phyloP scores from a whole-genome alignment of 2,888 invertebrate species.

The Andrena marginata region DNA sequence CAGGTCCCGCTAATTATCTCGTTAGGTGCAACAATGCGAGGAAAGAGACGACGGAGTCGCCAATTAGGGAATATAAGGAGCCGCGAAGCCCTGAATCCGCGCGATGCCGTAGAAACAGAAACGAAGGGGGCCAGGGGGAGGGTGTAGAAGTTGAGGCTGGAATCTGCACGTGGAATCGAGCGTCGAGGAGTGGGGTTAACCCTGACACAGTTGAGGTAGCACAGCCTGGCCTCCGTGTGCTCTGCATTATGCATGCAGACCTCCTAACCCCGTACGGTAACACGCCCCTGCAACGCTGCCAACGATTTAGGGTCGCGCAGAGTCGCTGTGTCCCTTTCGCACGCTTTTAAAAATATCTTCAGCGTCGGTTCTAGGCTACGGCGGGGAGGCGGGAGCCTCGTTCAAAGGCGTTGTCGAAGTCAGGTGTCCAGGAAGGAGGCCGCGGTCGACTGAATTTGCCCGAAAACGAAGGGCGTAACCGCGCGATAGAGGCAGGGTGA shows the following conservation, averaged over 20 bases:
- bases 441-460: neutral
- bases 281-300: constrained; percentile 16
- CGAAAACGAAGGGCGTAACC: constrained; percentile 8
- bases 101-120: constrained; percentile 43
- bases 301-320: constrained; percentile 32
- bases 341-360: neutral
- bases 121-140: constrained; percentile 29
- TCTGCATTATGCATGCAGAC: constrained; percentile 80
- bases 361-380: neutral
- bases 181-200: constrained; percentile 70
- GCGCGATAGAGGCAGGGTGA: neutral
- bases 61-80: constrained; percentile 78
- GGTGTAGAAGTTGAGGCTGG: constrained; percentile 23
- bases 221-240: constrained; percentile 69
- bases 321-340: neutral
- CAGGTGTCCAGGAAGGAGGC: neutral
- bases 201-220: constrained; percentile 82
- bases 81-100: constrained; percentile 36
- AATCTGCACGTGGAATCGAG: constrained; percentile 66
- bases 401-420: neutral
- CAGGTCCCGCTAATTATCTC: constrained; percentile 70
- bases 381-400: neutral
- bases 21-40: constrained; percentile 66
- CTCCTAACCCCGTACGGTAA: constrained; percentile 72
- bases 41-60: constrained; percentile 54